Base-by-base conservation (phyloP, 2,113 vertebrate genomes). In the Chionomys nivalis region DNA sequence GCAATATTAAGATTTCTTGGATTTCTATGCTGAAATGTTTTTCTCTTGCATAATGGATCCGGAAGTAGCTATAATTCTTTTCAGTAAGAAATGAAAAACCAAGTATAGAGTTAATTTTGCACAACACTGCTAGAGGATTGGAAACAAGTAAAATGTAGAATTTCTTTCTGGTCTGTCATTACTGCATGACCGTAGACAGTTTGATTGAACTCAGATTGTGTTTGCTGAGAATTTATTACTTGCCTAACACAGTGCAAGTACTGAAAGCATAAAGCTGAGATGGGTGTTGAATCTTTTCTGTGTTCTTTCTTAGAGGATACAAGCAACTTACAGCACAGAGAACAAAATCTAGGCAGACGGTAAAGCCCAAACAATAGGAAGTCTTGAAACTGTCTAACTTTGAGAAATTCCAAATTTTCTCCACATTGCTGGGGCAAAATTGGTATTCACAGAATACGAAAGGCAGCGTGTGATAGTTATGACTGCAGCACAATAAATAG, bases 141-240 rank as follows among this genome's bases (percentile, higher is more conserved):
- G 78, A 91, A 89, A 13, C 28, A 93, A 82, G 21, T 83, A 44
- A 16, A n/a, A 19, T 26, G 52, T 75, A 10, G 31, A 42, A 31
- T 75, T 96, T 58, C 39, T 39, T 70, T 23, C 21, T 28, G 11
- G 31, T 36, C 24, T 63, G 36, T 28, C 39, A 94, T 24, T 91
- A 23, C 3, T 66, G 73, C 85, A 33, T 31, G 28, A 90, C 28
- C 55, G 23, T 23, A 87, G 63, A 87, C 16, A 76, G 92, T 76
- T 94, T 92, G 85, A 85, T 17, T 88, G 66, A 95, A 73, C 14
- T 95, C 24, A 63, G 28, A 47, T 70, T 93, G 75, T 61, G 24
- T 82, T 93, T 76, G 68, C 42, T 39, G 16, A 78, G 52, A 39
- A 3, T 52, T 93, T 82, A 36, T 58, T 86, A 47, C 1, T 52